These are phyloP conservation scores for Myotis myotis DNA, from an alignment of 2,797 vertebrate genomes.

Conservation along the genomic window DNA sequence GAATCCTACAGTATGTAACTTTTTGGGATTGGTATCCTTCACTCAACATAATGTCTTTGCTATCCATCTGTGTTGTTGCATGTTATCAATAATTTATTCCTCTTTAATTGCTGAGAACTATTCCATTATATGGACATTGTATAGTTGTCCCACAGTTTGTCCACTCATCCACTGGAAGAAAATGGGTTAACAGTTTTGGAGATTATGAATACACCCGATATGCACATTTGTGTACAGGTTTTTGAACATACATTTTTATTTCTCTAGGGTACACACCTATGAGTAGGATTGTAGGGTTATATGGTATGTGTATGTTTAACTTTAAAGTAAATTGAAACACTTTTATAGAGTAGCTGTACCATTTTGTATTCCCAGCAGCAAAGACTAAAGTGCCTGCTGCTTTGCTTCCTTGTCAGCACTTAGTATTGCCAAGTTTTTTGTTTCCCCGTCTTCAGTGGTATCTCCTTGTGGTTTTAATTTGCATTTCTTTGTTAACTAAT, in stretches of 20 bases:
- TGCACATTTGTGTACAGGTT: background rate
- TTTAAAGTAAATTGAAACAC: background rate
- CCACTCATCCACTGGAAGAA: background rate
- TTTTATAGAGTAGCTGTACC: background rate
- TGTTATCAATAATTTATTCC: background rate
- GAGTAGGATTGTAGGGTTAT: background rate
- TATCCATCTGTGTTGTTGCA: background rate
- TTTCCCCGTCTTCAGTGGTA: background rate
- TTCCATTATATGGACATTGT: no score
- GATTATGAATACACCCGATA: background rate
- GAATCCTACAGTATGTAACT: background rate
- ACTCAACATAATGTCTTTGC: background rate
- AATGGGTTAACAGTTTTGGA: background rate
- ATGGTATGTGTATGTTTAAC: background rate
- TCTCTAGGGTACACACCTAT: background rate
- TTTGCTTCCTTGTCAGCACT: background rate
- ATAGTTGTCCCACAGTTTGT: background rate
- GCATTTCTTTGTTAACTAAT: background rate
- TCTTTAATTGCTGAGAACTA: background rate
- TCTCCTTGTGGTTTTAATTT: background rate
- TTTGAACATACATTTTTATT: background rate
- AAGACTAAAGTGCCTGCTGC: background rate
- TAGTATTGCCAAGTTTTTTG: background rate
- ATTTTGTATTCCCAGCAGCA: background rate
- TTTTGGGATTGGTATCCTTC: background rate